A percentile compares a stretch with the other conserved stretches of the same genome.
These are phyloP conservation scores for Onthophagus taurus DNA, from an alignment of 1,140 invertebrate species.

Conservation along the genomic window DNA sequence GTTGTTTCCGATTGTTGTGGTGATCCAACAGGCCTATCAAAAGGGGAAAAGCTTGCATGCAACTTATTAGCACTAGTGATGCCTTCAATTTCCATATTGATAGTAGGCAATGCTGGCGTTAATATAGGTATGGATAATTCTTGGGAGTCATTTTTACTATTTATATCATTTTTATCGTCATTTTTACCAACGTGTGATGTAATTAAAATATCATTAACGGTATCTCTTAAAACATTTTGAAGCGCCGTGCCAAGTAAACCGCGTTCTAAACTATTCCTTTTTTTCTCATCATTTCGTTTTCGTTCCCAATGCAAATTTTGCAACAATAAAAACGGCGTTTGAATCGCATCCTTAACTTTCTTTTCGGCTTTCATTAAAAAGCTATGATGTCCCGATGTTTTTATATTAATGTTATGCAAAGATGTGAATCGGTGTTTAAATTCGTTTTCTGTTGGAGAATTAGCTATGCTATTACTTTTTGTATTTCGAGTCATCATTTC, in stretches of 20 bases:
- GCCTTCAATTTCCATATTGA: constrained; percentile 32
- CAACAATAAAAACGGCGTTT: neutral
- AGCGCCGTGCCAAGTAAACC: constrained; percentile 25
- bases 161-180: constrained; percentile 2
- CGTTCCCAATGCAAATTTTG: neutral
- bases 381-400: neutral
- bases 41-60: constrained; percentile 36
- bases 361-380: constrained; percentile 4
- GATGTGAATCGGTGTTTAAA: neutral
- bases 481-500: neutral
- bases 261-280: constrained; percentile 13
- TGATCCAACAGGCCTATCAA: constrained; percentile 27
- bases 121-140: constrained; percentile 16
- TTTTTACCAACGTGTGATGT: constrained; percentile 15
- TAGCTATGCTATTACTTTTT: neutral
- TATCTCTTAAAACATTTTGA: constrained; percentile 26
- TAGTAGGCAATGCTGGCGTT: too few relatives aligned
- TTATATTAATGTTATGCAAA: neutral
- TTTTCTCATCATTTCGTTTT: constrained; percentile 12
- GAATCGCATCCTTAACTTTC: constrained; percentile 3
- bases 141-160: constrained; percentile 3
- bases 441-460: neutral
- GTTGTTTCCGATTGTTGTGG: constrained; percentile 23
- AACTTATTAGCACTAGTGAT: constrained; percentile 30
- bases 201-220: constrained; percentile 21